Evolutionary conservation across 2,797 vertebrate genomes (phyloP).

Genomic region (Alectoris magna): DNA sequence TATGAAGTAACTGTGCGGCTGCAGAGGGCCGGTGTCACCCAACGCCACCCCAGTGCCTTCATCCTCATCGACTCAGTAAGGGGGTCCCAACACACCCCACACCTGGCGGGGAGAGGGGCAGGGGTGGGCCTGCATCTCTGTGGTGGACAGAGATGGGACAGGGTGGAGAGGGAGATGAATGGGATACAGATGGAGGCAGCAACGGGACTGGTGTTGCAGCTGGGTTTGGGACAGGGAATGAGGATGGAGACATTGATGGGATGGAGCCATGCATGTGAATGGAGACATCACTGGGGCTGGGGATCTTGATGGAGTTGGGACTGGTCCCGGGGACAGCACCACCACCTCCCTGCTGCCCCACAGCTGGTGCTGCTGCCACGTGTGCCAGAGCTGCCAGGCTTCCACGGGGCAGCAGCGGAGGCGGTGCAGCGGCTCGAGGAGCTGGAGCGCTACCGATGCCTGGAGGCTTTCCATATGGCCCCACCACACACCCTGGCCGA

Average conservation of each 20-base stretch:
- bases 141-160: neutral
- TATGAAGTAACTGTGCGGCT: constrained; percentile 85
- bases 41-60: constrained; percentile 82
- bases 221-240: too few species aligned
- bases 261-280: neutral
- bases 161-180: neutral
- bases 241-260: too few species aligned
- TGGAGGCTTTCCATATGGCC: constrained; percentile 85
- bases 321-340: too few species aligned
- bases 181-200: too few species aligned
- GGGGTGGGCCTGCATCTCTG: accelerated
- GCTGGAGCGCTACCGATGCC: constrained; percentile 86
- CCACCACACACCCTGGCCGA: constrained; percentile 82
- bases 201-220: neutral
- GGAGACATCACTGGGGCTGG: neutral
- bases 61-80: constrained; percentile 90
- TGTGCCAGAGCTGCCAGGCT: constrained; percentile 85
- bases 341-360: neutral
- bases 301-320: neutral
- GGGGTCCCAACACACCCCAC: accelerated
- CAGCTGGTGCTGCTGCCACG: constrained; percentile 87
- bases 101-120: neutral
- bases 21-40: constrained; percentile 82
- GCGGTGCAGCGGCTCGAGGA: constrained; percentile 78
- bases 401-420: constrained; percentile 74